Percentiles rank a stretch among this genome's conserved stretches.
These are phyloP conservation scores for Andinoacara biseriatus DNA, from an alignment of 2,113 vertebrate species.

Conservation along the genomic window DNA sequence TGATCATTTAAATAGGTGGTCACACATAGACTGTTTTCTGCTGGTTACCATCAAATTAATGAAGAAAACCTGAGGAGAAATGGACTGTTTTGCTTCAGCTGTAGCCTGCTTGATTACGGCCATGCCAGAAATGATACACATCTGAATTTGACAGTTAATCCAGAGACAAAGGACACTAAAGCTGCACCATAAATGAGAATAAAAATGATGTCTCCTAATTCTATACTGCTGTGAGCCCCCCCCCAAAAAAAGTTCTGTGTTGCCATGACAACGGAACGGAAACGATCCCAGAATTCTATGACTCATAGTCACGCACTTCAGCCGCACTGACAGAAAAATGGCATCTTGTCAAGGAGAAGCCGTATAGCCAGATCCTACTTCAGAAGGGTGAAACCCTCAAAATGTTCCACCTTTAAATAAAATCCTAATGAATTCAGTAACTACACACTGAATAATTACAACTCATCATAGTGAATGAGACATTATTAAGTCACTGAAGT, in stretches of 20 bases:
- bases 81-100: background rate
- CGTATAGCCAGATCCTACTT: background rate
- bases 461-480: background rate
- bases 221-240: background rate
- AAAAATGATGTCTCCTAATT: background rate
- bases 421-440: background rate
- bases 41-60: background rate
- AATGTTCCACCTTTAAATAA: background rate
- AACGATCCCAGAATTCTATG: background rate
- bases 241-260: background rate
- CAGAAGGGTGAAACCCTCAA: background rate
- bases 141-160: background rate
- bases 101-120: background rate
- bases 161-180: background rate
- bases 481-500: background rate
- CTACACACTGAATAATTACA: background rate
- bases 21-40: background rate
- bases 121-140: background rate
- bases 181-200: background rate
- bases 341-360: background rate
- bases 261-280: background rate
- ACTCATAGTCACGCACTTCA: conserved; percentile 17
- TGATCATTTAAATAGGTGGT: background rate
- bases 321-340: background rate
- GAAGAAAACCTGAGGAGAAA: background rate